These are phyloP conservation scores for Laterallus jamaicensis DNA, from an alignment of 2,113 vertebrate genomes.

Conservation along the genomic window DNA sequence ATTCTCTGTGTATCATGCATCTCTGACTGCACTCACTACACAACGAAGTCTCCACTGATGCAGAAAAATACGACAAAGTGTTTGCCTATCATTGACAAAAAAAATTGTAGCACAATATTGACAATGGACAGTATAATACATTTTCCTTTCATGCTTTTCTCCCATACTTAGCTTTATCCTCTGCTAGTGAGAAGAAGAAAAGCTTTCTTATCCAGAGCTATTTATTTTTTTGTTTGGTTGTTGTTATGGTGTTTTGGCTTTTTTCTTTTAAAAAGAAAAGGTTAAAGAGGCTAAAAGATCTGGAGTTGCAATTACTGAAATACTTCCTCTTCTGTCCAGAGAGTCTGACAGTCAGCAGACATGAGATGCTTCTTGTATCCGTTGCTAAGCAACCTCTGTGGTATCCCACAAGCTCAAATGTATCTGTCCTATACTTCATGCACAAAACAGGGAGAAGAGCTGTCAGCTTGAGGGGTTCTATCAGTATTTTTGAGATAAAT, in stretches of 20 bases:
- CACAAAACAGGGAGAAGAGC: background rate
- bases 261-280: constrained; percentile 15
- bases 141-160: background rate
- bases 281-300: background rate
- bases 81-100: background rate
- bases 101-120: background rate
- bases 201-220: background rate
- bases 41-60: background rate
- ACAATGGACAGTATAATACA: background rate
- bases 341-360: constrained; percentile 2
- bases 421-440: background rate
- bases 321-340: background rate
- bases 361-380: background rate
- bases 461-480: background rate
- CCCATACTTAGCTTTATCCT: background rate
- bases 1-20: background rate
- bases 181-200: background rate
- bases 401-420: background rate
- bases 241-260: background rate
- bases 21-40: background rate
- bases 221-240: background rate
- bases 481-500: background rate
- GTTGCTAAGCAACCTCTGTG: constrained; percentile 41
- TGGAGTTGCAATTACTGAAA: background rate
- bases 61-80: background rate